Evolutionary conservation across 2,888 invertebrate species (phyloP), one percentile per base, ranked within the genome.

Genomic region (Drosophila hamatofila): DNA sequence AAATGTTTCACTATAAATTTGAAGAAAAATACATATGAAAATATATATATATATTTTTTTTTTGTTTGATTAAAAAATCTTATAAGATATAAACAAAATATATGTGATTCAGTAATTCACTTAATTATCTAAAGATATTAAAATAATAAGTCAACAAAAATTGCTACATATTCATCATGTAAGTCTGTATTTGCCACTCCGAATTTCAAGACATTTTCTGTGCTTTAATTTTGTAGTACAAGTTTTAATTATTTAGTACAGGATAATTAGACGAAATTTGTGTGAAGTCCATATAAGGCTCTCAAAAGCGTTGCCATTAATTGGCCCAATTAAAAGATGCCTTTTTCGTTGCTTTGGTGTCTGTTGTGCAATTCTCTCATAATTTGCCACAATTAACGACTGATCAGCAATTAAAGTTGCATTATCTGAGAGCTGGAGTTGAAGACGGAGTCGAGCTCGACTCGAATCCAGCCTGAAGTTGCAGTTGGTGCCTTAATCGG

Each of bases 381-480:
- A 88, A 86, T 86, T 86, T 88, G 88, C 88, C 74, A 82, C 86
- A 86, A 86, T 86, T 86, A 86, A 88, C 86, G 88, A 80, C 81
- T 82, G 86, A 86, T 88, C 86, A 78, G 67, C 88, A 86, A 86
- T 86, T 86, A 86, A 86, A 86, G 74, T 80, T 86, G 83, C 86
- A 86, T 86, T 88, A 86, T 68, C 74, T 55, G 65, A 66, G 77
- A 69, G 75, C 3, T 25, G 12, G 51, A 44, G 35, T 2, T 27
- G 30, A 4, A 70, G 74, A 11, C 44, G n/a, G 46, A 42, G 55
- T 30, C 12, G 27, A 27, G 7, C 27, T 27, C 27, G 8, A 8
- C 27, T 21, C 5, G 30, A 27, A 1, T 27, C 9, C 30, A 30
- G 2, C 9, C 9, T 23, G 27, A 30, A 57, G 64, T 12, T 52